Conservation (phyloP, 2,888 invertebrate species). For the Cryptocephalus moraei region DNA sequence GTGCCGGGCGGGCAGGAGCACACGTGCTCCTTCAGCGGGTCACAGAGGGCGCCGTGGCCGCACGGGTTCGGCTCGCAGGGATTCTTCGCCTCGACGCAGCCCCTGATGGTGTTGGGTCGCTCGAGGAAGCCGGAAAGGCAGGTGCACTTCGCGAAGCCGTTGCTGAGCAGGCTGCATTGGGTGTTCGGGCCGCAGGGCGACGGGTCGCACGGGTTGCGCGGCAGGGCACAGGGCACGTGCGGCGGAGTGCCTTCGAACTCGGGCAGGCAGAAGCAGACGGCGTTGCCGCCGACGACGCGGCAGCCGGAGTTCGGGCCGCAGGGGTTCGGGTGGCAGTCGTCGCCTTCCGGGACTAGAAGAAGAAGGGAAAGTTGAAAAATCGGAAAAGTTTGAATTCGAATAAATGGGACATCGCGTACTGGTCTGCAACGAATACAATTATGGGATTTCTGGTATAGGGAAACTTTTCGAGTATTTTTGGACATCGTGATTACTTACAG, state of each 20-base stretch:
- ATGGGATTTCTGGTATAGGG: no score
- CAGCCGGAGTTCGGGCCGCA: conserved; percentile 81
- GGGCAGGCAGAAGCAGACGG: conserved; percentile 79
- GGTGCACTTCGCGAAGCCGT: conserved; percentile 80
- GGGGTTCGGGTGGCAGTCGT: conserved; percentile 70
- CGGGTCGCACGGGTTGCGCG: conserved; percentile 70
- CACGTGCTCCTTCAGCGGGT: conserved; percentile 64
- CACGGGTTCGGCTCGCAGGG: conserved; percentile 78
- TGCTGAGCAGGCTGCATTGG: conserved; percentile 65
- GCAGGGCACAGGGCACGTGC: conserved; percentile 55
- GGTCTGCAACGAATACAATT: no score
- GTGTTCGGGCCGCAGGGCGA: conserved; percentile 85
- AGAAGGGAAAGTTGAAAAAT: neutral
- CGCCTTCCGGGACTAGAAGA: conserved; percentile 75
- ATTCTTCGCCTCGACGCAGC: conserved; percentile 68
- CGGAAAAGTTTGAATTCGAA: no score
- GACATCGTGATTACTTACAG: conserved; percentile 80
- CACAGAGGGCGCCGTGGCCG: conserved; percentile 68
- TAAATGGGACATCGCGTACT: no score
- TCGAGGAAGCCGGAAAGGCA: conserved; percentile 74
- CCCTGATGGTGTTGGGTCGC: conserved; percentile 79
- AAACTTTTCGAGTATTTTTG: no score
- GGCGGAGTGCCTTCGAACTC: conserved; percentile 83
- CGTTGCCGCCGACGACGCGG: conserved; percentile 60
- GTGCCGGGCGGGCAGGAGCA: conserved; percentile 80